Conservation (phyloP, 2,888 invertebrate genomes). For the Ecliptopera silaceata region DNA sequence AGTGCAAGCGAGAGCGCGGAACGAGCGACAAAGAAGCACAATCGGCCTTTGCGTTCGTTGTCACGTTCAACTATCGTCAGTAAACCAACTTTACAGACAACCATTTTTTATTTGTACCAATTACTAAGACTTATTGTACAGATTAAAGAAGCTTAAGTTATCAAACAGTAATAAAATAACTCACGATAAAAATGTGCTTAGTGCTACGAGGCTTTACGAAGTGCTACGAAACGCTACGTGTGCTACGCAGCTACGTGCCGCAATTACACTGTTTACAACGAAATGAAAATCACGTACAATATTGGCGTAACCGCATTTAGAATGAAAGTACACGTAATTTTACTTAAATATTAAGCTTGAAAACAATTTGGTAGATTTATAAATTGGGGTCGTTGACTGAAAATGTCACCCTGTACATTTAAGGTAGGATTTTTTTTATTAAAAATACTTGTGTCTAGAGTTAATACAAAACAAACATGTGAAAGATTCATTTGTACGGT, state of each 20-base stretch:
- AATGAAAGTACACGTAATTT: neutral
- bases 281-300: slow-evolving; percentile 17
- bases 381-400: slow-evolving; percentile 6
- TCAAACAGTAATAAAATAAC: slow-evolving; percentile 22
- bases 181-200: slow-evolving; percentile 26
- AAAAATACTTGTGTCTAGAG: no score
- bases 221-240: slow-evolving; percentile 10
- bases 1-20: no score
- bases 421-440: no score
- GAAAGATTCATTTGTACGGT: no score
- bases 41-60: no score
- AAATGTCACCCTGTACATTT: no score
- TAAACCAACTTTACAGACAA: no score
- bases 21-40: no score
- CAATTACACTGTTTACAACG: slow-evolving; percentile 20
- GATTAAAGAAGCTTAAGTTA: slow-evolving; percentile 7
- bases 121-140: no score
- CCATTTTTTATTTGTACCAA: no score
- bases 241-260: slow-evolving; percentile 22
- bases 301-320: slow-evolving; percentile 7
- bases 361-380: neutral
- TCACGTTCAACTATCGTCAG: no score
- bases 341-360: neutral
- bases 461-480: no score
- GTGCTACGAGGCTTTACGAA: slow-evolving; percentile 18